These are phyloP conservation scores for Orthonyx spaldingii DNA, from an alignment of 2,113 vertebrate species.

Conservation along the genomic window DNA sequence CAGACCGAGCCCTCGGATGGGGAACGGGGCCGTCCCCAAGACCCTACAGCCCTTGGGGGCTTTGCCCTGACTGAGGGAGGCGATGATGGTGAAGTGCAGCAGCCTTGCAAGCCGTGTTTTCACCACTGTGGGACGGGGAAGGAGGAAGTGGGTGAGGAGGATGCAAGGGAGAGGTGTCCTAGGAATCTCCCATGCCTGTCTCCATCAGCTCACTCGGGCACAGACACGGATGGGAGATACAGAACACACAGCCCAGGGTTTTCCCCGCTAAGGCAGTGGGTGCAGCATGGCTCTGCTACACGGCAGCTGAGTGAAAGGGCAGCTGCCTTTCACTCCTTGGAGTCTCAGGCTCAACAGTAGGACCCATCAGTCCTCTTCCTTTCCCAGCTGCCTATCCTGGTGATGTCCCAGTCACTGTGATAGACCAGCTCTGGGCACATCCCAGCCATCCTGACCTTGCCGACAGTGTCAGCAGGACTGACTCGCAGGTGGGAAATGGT, in stretches of 20 bases:
- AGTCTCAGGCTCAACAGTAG: neutral
- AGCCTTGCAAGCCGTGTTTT: neutral
- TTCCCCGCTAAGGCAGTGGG: neutral
- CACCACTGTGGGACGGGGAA: neutral
- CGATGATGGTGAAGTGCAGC: neutral
- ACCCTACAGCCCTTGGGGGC: rapidly evolving
- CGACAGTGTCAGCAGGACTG: neutral
- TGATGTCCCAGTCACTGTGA: rapidly evolving
- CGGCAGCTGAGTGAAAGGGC: neutral
- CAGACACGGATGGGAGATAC: rapidly evolving
- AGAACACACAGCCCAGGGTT: neutral
- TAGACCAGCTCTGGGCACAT: neutral
- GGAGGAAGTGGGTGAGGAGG: neutral
- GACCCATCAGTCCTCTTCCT: neutral
- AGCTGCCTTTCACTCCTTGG: neutral
- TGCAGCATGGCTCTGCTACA: neutral
- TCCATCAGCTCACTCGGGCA: neutral
- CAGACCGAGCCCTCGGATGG: neutral
- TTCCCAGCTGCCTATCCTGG: neutral
- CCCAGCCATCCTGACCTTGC: neutral
- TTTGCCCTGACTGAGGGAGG: neutral
- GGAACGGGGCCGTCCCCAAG: neutral
- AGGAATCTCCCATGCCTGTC: neutral
- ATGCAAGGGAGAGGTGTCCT: neutral
- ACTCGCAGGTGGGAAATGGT: neutral